Conservation (phyloP, 2,797 vertebrate genomes). For the Acropternis orthonyx region DNA sequence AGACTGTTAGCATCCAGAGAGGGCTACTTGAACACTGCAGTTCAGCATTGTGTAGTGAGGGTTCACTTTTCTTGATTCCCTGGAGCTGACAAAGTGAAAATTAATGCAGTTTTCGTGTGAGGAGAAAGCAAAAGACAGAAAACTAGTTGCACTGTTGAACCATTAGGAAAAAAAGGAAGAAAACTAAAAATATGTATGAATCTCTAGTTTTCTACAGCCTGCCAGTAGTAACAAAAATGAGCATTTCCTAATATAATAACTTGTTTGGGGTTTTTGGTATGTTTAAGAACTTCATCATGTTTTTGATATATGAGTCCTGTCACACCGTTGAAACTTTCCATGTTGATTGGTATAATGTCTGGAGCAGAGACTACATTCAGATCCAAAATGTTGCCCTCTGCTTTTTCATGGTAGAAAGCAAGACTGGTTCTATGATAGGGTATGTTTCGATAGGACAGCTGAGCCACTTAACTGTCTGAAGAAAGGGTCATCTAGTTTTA, state of each 20-base stretch:
- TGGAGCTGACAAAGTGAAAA: not conserved
- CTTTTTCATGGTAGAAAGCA: not conserved
- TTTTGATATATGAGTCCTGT: not conserved
- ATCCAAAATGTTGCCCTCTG: not conserved
- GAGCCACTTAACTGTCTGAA: not conserved
- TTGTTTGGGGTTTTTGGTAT: fast-evolving
- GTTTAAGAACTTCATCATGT: not conserved
- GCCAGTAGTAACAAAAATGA: not conserved
- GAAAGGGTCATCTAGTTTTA: not conserved
- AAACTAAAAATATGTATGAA: not conserved
- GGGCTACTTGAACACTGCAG: not conserved
- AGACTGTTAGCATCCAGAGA: not conserved
- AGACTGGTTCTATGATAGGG: not conserved
- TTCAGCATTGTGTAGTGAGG: not conserved
- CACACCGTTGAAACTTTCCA: not conserved
- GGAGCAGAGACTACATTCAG: not conserved
- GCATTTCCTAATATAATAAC: not conserved
- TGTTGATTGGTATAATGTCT: not conserved
- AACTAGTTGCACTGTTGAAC: not conserved
- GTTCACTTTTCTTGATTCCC: not conserved
- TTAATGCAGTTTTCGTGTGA: not conserved
- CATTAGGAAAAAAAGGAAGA: not conserved
- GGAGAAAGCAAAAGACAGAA: not conserved
- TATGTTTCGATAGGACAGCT: not conserved
- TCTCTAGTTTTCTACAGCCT: not conserved